Base-by-base conservation (phyloP, 2,797 vertebrate species). In the Uromys caudimaculatus region DNA sequence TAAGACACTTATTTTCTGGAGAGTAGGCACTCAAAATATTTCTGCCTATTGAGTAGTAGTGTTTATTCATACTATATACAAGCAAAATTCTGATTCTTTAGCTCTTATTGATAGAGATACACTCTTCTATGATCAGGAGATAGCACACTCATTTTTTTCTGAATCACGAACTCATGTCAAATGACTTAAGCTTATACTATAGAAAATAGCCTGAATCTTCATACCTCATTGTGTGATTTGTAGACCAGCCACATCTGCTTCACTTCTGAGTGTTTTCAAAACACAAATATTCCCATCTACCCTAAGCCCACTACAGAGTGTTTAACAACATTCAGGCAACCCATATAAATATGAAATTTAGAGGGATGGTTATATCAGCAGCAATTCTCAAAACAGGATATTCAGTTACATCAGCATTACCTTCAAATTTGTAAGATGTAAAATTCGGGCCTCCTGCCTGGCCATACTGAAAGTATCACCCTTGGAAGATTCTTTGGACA, bases 111-210 rank as follows among this genome's bases (percentile, higher is more conserved):
- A n/a, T 86, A 93, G 88, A 41, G 32, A 89, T 32, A 44, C 3
- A 75, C 64, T 84, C n/a, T 69, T 81, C 82, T 32, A 62, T 78
- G n/a, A 14, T 86, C 10, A 38, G 54, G 38, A 44, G 24, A 27
- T 86, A 38, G 81, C 35, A 4, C 32, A 89, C 17, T 21, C 32
- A 81, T 96, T 96, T 88, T 88, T 96, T 90, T 89, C 54, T 87
- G 35, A 91, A 93, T 82, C 12, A 50, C 5, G 35, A 85, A 62
- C 24, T 23, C 32, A 62, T 67, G 64, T 50, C 47, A 54, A 10
- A 75, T 29, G 38, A 69, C 38, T 81, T 71, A 24, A 32, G 21
- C 19, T 73, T 52, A 58, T 13, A 32, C 32, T n/a, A n/a, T 4
- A 76, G 56, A 41, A 56, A 16, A 86, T 13, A n/a, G 23, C n/a